phyloP scores from a whole-genome alignment of 23 tunicate species.

The Clavelina lepadiformis region DNA sequence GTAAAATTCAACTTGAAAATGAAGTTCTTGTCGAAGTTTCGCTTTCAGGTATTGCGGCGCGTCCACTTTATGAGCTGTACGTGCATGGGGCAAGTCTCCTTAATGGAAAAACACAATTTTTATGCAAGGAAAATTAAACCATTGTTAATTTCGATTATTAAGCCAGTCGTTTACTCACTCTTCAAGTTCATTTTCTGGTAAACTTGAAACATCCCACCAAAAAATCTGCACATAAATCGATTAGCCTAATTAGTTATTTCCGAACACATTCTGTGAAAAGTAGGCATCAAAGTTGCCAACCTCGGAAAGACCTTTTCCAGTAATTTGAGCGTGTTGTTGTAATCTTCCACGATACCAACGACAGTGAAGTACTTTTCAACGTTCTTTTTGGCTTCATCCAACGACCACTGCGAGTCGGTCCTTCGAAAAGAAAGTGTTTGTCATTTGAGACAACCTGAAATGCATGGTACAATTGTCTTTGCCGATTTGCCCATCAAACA shows the following conservation, averaged over 20 bases:
- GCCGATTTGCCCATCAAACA: too few species aligned
- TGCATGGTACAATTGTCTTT: too few species aligned
- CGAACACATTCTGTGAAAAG: too few species aligned
- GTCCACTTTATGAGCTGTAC: conserved; percentile 33
- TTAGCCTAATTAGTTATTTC: too few species aligned
- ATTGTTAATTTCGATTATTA: not conserved
- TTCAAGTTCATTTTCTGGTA: too few species aligned
- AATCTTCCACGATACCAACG: conserved; percentile 40
- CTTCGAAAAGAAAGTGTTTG: conserved; percentile 3
- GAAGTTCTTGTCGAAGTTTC: conserved; percentile 15
- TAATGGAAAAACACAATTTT: not conserved
- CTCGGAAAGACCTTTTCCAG: conserved; percentile 36
- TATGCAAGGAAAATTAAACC: not conserved
- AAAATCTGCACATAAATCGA: too few species aligned
- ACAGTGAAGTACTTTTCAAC: conserved; percentile 18
- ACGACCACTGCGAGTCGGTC: conserved; percentile 22
- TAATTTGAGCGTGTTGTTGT: conserved; percentile 17
- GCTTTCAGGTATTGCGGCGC: conserved; percentile 4
- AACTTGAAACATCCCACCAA: not conserved
- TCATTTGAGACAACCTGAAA: not conserved
- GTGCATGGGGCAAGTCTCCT: conserved; percentile 9
- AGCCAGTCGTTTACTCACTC: too few species aligned
- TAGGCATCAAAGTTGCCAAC: conserved; percentile 2
- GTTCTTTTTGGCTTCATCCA: conserved; percentile 37
- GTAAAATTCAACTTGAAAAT: conserved; percentile 32